Base-by-base conservation (phyloP, 2,888 invertebrate genomes). In the Beris morrisii region DNA sequence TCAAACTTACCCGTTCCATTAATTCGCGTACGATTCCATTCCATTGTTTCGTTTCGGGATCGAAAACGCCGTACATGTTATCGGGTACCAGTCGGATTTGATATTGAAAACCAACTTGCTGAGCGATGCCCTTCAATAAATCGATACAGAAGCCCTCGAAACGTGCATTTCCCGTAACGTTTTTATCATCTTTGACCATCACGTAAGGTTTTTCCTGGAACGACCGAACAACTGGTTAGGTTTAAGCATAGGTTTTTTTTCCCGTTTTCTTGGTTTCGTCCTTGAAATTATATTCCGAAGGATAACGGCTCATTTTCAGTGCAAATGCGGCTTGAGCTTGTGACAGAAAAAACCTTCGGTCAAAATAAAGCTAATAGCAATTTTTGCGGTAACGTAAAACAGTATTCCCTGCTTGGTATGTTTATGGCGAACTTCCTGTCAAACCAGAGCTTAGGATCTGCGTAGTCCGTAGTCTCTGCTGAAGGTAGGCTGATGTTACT, bases 111-210 rank as follows among this genome's bases (percentile, higher is more conserved):
- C 87, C 87, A 71, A 87, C 86, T 75, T 92, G 86, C 0, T 86
- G 84, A 2, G 94, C 93, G 57, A 95, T 92, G 73, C 88, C 86
- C 71, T 91, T 90, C 45, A 95, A 84, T 65, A 95, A 82, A 79
- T 95, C 95, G 73, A 95, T 92, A 81, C 95, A 95, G 83, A 95
- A 95, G 0, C 95, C 95, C 74, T 95, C 93, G 78, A 90, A 93
- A 28, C 91, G 84, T 1, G 91, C 90, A 78, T 94, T 94, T 4
- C 93, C 94, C 52, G 93, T 93, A 5, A 92, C 83, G 79, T 93
- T 93, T 80, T 87, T 88, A 67, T 91, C 92, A 69, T 89, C 88
- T 74, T 90, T 91, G 58, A 93, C 89, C 93, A 94, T 94, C 4
- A 95, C 93, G 80, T 95, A 95, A 0, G 95, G 95, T 71, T 89